These are phyloP conservation scores for Aphidius gifuensis DNA, from an alignment of 1,140 invertebrate species.

Conservation along the genomic window DNA sequence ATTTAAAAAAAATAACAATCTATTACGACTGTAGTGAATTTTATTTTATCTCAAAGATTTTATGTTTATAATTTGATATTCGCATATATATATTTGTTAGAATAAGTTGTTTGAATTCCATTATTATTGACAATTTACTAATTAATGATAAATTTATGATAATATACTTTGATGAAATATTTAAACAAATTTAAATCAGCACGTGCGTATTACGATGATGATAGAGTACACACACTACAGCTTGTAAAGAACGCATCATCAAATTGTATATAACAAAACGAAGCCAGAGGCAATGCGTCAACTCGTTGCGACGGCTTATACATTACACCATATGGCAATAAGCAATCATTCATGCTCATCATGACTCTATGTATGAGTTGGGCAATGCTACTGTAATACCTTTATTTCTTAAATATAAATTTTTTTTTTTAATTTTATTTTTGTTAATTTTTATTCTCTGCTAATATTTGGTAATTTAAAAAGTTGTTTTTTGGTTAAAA, in stretches of 20 bases:
- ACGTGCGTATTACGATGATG: slow-evolving; percentile 1
- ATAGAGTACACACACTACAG: background rate
- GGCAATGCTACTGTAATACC: slow-evolving; percentile 25
- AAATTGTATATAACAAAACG: background rate
- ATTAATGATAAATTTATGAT: background rate
- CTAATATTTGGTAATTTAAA: no score
- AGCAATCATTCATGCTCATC: slow-evolving; percentile 38
- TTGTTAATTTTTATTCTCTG: no score
- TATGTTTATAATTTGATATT: background rate
- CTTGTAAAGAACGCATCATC: background rate
- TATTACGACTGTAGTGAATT: background rate
- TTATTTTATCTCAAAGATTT: background rate
- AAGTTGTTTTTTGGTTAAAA: background rate
- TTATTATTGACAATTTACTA: background rate
- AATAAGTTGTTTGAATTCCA: background rate
- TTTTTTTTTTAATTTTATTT: no score
- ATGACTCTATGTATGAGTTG: slow-evolving; percentile 43
- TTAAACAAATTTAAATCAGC: background rate
- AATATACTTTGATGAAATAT: background rate
- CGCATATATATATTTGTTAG: background rate
- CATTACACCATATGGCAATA: slow-evolving; percentile 32
- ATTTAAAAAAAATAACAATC: background rate
- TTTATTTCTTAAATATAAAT: background rate
- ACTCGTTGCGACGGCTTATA: slow-evolving; percentile 28
- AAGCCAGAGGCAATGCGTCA: slow-evolving; percentile 31